phyloP scores from a whole-genome alignment of 1,140 invertebrate species.

The Pseudomyrmex dendroicus region DNA sequence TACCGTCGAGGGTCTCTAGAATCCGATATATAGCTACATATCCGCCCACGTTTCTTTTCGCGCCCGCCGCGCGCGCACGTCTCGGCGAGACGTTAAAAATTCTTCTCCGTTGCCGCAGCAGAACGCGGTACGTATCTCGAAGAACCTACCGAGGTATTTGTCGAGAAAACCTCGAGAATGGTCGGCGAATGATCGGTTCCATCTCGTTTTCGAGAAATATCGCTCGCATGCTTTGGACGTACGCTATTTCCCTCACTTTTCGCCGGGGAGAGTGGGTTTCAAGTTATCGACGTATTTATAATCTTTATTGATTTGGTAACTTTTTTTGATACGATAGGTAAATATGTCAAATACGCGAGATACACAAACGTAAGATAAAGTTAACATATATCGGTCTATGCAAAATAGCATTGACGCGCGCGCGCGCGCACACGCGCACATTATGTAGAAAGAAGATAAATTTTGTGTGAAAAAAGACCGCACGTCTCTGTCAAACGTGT shows the following conservation, averaged over 20 bases:
- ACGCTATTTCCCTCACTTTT: background rate
- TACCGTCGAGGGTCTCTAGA: constrained; percentile 51
- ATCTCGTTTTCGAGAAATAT: constrained; percentile 31
- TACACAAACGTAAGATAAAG: background rate
- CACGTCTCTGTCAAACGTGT: no score
- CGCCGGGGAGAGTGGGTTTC: background rate
- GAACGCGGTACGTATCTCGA: constrained; percentile 44
- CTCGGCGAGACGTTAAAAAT: constrained; percentile 72
- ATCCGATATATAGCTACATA: constrained; percentile 64
- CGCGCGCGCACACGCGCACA: no score
- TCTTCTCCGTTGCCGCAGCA: constrained; percentile 49
- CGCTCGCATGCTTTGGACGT: constrained; percentile 57
- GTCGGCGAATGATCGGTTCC: constrained; percentile 59
- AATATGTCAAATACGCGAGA: background rate
- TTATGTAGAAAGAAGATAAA: no score
- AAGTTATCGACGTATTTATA: constrained; percentile 24
- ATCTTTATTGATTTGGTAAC: constrained; percentile 31
- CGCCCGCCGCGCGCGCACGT: constrained; percentile 26
- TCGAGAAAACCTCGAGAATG: constrained; percentile 69
- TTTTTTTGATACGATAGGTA: background rate
- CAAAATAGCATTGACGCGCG: no score
- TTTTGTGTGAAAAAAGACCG: no score
- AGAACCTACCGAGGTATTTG: constrained; percentile 51
- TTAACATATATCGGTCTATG: no score
- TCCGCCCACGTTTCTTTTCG: constrained; percentile 62